These are phyloP conservation scores for Theretra japonica DNA, from an alignment of 2,888 invertebrate genomes.

Conservation along the genomic window DNA sequence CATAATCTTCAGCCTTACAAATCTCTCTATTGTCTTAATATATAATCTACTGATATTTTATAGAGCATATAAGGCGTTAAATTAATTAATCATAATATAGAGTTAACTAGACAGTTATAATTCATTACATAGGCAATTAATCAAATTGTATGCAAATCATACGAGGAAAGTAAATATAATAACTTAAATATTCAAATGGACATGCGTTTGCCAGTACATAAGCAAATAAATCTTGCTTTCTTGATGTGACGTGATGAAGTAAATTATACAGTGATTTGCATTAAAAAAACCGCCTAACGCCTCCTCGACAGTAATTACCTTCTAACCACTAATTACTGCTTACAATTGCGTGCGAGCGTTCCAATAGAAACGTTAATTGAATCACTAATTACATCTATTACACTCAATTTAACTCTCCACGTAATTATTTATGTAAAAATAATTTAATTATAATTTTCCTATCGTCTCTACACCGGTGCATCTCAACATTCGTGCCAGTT, in stretches of 20 bases:
- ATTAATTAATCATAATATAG: not conserved
- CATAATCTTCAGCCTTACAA: no score
- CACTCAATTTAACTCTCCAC: constrained; percentile 44
- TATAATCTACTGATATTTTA: not conserved
- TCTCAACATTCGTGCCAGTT: constrained; percentile 45
- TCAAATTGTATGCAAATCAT: not conserved
- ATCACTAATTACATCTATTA: constrained; percentile 48
- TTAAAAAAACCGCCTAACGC: constrained; percentile 32
- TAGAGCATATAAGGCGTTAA: not conserved
- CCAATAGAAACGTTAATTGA: constrained; percentile 48
- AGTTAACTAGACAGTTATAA: not conserved
- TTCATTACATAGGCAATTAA: not conserved
- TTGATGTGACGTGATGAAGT: constrained; percentile 20
- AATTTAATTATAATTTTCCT: constrained; percentile 1
- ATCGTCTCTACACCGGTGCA: constrained; percentile 4
- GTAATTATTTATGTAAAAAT: constrained; percentile 28
- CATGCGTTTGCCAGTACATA: not conserved
- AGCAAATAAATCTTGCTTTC: not conserved
- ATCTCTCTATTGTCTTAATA: no score
- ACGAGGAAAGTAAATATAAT: not conserved
- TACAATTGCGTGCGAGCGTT: constrained; percentile 41
- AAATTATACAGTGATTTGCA: constrained; percentile 30
- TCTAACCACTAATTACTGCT: constrained; percentile 35
- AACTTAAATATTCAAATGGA: constrained; percentile 3
- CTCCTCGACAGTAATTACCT: constrained; percentile 28